Evolutionary conservation across 2,888 invertebrate genomes (phyloP).

Genomic region (Synergus gifuensis): DNA sequence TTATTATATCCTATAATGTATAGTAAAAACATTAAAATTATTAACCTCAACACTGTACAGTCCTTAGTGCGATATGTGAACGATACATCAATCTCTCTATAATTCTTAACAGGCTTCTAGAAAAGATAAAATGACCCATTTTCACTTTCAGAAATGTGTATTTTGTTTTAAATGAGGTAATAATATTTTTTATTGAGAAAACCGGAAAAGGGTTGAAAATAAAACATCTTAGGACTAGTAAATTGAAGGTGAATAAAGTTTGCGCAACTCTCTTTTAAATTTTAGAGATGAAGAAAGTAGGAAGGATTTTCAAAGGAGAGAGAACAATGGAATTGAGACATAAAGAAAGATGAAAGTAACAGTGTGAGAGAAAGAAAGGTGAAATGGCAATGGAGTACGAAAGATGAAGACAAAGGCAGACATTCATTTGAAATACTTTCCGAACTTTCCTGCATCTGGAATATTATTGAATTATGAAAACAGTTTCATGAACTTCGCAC

Average conservation of each 20-base stretch:
- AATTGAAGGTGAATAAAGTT: not conserved
- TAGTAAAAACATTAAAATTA: too few species aligned
- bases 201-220: not conserved
- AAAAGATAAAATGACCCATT: conserved; percentile 44
- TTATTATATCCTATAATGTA: not conserved
- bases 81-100: conserved; percentile 69
- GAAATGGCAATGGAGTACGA: conserved; percentile 18
- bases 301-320: not conserved
- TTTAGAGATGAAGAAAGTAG: conserved; percentile 7
- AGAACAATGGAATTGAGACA: conserved; percentile 3
- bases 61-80: conserved; percentile 66
- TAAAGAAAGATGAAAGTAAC: conserved; percentile 10
- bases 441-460: conserved; percentile 56
- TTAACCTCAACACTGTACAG: conserved; percentile 68
- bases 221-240: not conserved
- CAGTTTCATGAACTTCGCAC: conserved; percentile 50
- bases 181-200: too few species aligned
- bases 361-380: conserved; percentile 35
- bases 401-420: conserved; percentile 48
- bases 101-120: conserved; percentile 66
- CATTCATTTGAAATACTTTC: conserved; percentile 20
- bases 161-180: not conserved
- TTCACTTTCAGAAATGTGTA: not conserved
- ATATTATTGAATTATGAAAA: conserved; percentile 63
- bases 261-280: not conserved